phyloP scores from a whole-genome alignment of 2,888 invertebrate species.

The Escarpia spicata region DNA sequence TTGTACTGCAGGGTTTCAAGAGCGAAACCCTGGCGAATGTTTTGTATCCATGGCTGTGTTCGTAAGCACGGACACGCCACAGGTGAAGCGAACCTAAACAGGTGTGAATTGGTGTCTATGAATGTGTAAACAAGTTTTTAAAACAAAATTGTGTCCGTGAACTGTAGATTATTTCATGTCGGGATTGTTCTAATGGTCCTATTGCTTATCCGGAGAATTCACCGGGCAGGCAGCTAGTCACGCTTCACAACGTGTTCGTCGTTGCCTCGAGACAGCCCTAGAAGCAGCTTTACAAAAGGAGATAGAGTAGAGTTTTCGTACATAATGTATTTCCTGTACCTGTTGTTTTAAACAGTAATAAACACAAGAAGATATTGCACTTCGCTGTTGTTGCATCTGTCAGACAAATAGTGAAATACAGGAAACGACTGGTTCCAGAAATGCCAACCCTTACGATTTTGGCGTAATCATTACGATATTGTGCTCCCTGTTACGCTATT shows the following conservation, averaged over 20 bases:
- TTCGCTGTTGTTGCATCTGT: not conserved
- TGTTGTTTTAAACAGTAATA: constrained; percentile 16
- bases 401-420: too few relatives aligned
- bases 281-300: not conserved
- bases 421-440: too few relatives aligned
- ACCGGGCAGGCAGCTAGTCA: not conserved
- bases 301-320: not conserved
- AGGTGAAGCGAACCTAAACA: not conserved
- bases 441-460: too few relatives aligned
- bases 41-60: not conserved
- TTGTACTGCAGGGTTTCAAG: not conserved
- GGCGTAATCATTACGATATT: too few relatives aligned
- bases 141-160: not conserved
- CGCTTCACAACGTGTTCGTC: not conserved
- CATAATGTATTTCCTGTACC: constrained; percentile 12
- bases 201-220: not conserved
- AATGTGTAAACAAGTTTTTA: not conserved
- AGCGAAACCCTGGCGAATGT: not conserved
- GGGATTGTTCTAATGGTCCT: not conserved
- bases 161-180: not conserved
- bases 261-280: not conserved
- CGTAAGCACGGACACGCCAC: not conserved
- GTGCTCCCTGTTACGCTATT: too few relatives aligned
- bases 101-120: not conserved
- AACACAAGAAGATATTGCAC: not conserved